Evolutionary conservation across 1,140 invertebrate genomes (phyloP), one percentile per base, ranked within the genome.

Genomic region (Ceratina japonica): DNA sequence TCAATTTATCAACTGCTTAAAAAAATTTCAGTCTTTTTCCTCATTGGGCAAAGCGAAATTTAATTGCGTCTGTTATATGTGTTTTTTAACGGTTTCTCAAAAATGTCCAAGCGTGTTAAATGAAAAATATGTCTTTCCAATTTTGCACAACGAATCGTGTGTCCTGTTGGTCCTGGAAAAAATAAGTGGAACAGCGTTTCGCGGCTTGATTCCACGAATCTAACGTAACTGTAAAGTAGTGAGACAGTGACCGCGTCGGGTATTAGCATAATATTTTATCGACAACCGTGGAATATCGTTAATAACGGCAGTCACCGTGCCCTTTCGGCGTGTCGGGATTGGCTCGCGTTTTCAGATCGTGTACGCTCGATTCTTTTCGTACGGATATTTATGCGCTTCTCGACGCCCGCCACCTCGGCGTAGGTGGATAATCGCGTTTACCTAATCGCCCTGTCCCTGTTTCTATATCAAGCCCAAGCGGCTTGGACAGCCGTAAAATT

Each of bases 191-290:
- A 44, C 37, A 44, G 10, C 5, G 37, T 44, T 44, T 44, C 37
- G 37, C 37, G 10, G 37, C 10, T 44, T 44, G 37, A 44, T 58
- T 58, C n/a, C 56, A 58, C 54, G 18, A 13, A 49, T 27, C n/a
- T 37, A 18, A 27, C 52, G 58, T 18, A 13, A 13, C 80, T 63
- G 12, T 64, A 56, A 82, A 84, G 72, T 81, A 81, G 71, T 72
- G 37, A 44, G 37, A 77, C 79, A 54, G 68, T 37, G 52, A n/a
- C 16, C 73, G 79, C 54, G 62, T 56, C 18, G 80, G 5, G 37
- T 10, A 86, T 86, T 85, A 85, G 83, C 83, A 82, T 85, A 85
- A 86, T 85, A 85, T 85, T 85, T 86, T 79, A 86, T 86, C 83
- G 63, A 54, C 63, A 72, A 18, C 65, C 75, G 76, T 74, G 75